Evolutionary conservation across 2,113 vertebrate species (phyloP), one percentile per base, ranked within the genome.

Genomic region (Eurystomus gularis): DNA sequence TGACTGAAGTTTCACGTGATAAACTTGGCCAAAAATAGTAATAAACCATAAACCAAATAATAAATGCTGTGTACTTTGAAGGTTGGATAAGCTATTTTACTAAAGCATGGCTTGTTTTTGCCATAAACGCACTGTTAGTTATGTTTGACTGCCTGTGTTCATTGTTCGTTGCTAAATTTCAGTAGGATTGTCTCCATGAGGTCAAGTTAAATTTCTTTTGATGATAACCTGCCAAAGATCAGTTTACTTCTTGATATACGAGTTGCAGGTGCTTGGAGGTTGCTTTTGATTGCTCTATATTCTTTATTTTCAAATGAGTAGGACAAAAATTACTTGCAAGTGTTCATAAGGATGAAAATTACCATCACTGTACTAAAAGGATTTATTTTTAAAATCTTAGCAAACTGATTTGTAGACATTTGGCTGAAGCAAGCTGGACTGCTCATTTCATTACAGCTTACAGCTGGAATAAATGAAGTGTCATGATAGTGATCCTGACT

Each of bases 191-290:
- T 76, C 52, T 80, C 35, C 71, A 51, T 49, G 68, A 83, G 72
- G 89, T 88, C 76, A 80, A 55, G 39, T 70, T 93, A 40, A 90
- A 93, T 44, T 88, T 94, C 48, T 86, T 86, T 77, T 86, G 76
- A 57, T 35, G 35, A 82, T 88, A 93, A 92, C 39, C 31, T 90
- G 62, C 49, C 44, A 69, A 64, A 72, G 60, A 76, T 77, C 39
- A 35, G 39, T 88, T 93, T 93, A 37, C 48, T 68, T 51, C 58
- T 81, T 73, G 44, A 86, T 79, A n/a, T 40, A 78, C 0, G 26
- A 85, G 28, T 51, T 94, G 48, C 75, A 80, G 71, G 71, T 92
- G 77, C 76, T 80, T 52, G 48, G 62, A 48, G 13, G 33, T 76
- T 70, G 65, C 35, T 82, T 90, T 82, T 69, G 35, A 23, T 93